A percentile compares a stretch with the other conserved stretches of the same genome.
Evolutionary conservation across 2,888 invertebrate species (phyloP).

Genomic region (Carpatolechia fugitivella): DNA sequence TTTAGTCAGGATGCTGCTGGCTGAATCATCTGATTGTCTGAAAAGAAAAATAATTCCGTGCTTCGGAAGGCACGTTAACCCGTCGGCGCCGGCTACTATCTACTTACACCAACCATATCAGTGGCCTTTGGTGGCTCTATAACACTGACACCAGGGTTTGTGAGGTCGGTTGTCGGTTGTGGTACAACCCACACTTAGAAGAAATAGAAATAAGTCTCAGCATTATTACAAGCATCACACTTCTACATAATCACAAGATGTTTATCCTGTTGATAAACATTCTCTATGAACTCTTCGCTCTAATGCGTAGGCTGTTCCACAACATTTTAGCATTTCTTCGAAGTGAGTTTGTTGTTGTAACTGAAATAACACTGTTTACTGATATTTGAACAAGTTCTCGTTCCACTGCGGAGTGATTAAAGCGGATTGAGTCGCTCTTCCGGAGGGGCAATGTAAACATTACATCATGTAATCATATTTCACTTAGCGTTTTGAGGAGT

Average conservation of each 20-base stretch:
- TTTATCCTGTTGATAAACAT: constrained; percentile 6
- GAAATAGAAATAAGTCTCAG: no score
- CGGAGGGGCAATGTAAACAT: constrained; percentile 1
- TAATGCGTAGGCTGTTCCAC: constrained; percentile 39
- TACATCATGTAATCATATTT: not conserved
- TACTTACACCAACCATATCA: no score
- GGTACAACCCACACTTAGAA: no score
- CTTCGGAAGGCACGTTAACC: no score
- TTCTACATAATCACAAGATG: not conserved
- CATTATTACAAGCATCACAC: no score
- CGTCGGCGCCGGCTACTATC: no score
- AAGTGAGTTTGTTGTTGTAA: constrained; percentile 30
- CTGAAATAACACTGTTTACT: constrained; percentile 10
- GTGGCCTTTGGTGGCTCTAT: no score
- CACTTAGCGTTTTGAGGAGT: not conserved
- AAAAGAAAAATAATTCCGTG: no score
- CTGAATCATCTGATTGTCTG: no score
- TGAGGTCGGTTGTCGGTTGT: no score
- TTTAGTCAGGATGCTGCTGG: no score
- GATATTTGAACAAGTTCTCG: constrained; percentile 9
- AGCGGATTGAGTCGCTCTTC: constrained; percentile 7
- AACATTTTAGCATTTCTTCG: constrained; percentile 51
- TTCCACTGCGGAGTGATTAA: not conserved
- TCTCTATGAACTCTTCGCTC: constrained; percentile 50
- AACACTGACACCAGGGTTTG: no score